Evolutionary conservation across 2,888 invertebrate species (phyloP), one percentile per base, ranked within the genome.

Genomic region (Drosophila gaucha): DNA sequence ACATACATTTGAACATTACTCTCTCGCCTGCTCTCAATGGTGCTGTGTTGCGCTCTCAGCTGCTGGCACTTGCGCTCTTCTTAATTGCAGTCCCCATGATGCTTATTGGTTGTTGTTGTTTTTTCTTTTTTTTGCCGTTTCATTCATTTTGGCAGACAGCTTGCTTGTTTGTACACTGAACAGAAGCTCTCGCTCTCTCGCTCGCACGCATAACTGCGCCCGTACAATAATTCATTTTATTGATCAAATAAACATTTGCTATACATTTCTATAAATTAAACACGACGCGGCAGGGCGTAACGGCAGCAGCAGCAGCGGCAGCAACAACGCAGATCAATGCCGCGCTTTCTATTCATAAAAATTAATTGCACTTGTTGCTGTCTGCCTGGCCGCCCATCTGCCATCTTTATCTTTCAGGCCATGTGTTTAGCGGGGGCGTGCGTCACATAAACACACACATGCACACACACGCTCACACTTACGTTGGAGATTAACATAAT

Each of bases 241-340:
- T 76, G 85, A 78, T 85, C 73, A 86, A 84, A 84, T 85, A 84
- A 84, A 84, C 86, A 84, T 84, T 84, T 80, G 67, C 88, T 80
- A 82, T 67, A 82, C 86, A 88, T 78, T 88, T 84, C 78, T 74
- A 86, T 87, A 84, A 88, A 84, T 84, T 86, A 74, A 86, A 88
- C 74, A 71, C 79, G 59, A 65, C 63, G 74, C 69, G 68, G 69
- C 80, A 67, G 82, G 82, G 80, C 85, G 67, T 66, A 68, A 46
- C 75, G 57, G 41, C 63, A 74, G 43, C 76, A 54, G 47, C 33
- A 43, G 24, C 67, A 46, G 33, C 43, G 39, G 58, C 59, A 50
- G 56, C 74, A 46, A 67, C 65, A 51, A n/a, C n/a, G n/a, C n/a
- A n/a, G 66, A 80, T 80, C 71, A 69, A 69, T 67, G 68, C 74